These are phyloP conservation scores for Callopanchax toddi DNA, from an alignment of 2,113 vertebrate species.

Conservation along the genomic window DNA sequence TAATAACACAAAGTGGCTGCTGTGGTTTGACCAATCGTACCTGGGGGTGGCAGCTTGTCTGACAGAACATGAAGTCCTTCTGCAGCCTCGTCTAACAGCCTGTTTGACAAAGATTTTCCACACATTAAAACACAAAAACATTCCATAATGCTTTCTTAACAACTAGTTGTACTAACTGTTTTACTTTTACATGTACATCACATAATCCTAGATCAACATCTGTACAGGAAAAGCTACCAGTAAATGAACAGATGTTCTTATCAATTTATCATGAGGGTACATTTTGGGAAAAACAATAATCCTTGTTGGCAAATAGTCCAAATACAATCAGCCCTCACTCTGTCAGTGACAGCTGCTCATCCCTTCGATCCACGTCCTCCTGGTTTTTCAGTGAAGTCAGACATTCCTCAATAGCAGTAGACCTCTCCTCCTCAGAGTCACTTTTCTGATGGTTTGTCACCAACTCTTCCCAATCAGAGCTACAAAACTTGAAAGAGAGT, in stretches of 20 bases:
- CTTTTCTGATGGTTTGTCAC: constrained; percentile 28
- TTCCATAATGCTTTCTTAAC: background rate
- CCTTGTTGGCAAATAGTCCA: background rate
- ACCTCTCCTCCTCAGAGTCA: constrained; percentile 57
- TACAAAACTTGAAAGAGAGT: constrained; percentile 64
- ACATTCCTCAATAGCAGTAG: constrained; percentile 42
- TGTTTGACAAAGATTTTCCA: constrained; percentile 36
- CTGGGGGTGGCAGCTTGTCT: constrained; percentile 73
- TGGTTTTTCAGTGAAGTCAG: constrained; percentile 54
- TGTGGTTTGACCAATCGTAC: constrained; percentile 31
- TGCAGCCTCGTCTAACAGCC: constrained; percentile 70
- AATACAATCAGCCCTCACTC: constrained; percentile 53
- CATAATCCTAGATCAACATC: background rate
- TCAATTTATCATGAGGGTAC: background rate
- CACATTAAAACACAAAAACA: background rate
- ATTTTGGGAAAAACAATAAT: background rate
- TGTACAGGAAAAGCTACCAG: background rate
- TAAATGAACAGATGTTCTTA: background rate
- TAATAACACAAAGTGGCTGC: background rate
- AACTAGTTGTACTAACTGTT: background rate
- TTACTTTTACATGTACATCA: background rate
- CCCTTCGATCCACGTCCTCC: constrained; percentile 43
- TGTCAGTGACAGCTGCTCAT: constrained; percentile 36
- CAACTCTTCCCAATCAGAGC: constrained; percentile 69
- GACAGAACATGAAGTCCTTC: constrained; percentile 69